Conservation (phyloP, 2,113 vertebrate genomes). For the Porphyrio hochstetteri region DNA sequence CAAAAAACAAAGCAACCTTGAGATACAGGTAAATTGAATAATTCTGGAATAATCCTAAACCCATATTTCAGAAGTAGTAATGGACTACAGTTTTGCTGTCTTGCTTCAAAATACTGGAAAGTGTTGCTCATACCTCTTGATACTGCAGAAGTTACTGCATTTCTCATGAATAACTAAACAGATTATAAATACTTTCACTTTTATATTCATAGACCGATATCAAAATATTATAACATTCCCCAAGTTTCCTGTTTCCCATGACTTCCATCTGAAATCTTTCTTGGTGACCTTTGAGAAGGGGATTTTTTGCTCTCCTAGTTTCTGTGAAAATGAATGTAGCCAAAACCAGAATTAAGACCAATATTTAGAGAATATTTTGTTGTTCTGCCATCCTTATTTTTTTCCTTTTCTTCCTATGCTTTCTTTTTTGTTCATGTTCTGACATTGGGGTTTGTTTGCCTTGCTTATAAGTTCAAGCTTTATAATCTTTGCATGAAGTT, state of each 20-base stretch:
- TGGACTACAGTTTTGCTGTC: neutral
- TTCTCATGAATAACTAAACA: constrained; percentile 21
- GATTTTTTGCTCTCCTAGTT: neutral
- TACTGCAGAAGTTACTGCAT: neutral
- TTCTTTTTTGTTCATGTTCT: neutral
- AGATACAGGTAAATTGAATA: neutral
- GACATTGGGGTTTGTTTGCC: neutral
- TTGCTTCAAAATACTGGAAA: neutral
- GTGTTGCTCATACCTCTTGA: neutral
- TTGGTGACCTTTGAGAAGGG: neutral
- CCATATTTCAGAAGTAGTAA: neutral
- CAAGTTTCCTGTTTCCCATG: constrained; percentile 53
- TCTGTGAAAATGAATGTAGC: neutral
- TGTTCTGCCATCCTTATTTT: neutral
- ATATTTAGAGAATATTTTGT: neutral
- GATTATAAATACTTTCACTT: constrained; percentile 44
- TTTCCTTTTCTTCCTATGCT: neutral
- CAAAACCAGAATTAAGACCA: neutral
- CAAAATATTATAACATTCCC: constrained; percentile 6
- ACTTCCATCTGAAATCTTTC: neutral
- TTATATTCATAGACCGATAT: constrained; percentile 37
- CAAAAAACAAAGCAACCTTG: neutral
- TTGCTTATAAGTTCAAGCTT: neutral
- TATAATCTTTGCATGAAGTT: neutral
- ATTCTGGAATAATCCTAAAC: neutral